Evolutionary conservation across 2,797 vertebrate genomes (phyloP).

Genomic region (Darevskia mixta): DNA sequence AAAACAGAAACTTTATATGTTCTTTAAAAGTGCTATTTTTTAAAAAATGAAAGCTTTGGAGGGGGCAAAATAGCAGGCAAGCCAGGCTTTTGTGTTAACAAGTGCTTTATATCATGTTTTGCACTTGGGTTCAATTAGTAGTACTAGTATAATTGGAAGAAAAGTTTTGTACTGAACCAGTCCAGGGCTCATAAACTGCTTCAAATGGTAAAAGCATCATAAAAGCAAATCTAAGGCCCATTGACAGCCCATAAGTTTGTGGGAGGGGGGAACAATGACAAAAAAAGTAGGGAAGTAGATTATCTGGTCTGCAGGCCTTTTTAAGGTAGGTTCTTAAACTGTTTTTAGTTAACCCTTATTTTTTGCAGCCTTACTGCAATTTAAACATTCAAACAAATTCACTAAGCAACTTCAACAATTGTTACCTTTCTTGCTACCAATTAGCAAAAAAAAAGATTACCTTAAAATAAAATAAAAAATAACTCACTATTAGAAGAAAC

Average conservation of each 20-base stretch:
- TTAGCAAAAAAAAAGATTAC: no score
- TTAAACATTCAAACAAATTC: no score
- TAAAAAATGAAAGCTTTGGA: slow-evolving; percentile 69
- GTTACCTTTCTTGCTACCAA: no score
- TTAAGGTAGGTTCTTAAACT: no score
- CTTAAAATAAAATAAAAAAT: no score
- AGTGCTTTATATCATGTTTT: slow-evolving; percentile 66
- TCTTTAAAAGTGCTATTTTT: slow-evolving; percentile 35
- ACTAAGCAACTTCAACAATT: no score
- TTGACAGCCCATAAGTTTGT: no score
- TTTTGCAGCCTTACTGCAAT: no score
- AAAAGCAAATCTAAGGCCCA: slow-evolving; percentile 52
- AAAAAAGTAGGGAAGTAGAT: neutral
- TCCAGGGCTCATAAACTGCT: slow-evolving; percentile 72
- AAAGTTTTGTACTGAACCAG: slow-evolving; percentile 68
- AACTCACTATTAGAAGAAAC: no score
- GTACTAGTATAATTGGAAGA: slow-evolving; percentile 72
- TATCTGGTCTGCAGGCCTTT: no score
- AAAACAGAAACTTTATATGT: slow-evolving; percentile 44
- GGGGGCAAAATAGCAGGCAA: neutral
- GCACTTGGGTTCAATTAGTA: slow-evolving; percentile 67
- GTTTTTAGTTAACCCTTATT: no score
- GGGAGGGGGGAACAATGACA: neutral
- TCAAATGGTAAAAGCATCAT: slow-evolving; percentile 67
- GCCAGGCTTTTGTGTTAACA: slow-evolving; percentile 52